These are phyloP conservation scores for Clunio marinus DNA, from an alignment of 2,888 invertebrate genomes.

Conservation along the genomic window DNA sequence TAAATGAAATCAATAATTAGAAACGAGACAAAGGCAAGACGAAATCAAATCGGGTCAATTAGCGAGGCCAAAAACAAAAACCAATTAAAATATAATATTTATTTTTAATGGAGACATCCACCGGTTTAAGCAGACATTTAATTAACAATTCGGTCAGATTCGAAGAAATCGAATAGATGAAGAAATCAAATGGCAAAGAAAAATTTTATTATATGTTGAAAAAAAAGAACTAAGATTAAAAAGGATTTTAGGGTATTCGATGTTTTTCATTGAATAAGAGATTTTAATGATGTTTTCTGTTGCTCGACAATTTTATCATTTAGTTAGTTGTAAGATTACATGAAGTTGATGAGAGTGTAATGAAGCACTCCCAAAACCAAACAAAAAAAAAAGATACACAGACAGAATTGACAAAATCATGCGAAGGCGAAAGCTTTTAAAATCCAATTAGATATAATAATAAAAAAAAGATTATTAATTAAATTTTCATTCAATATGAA, in stretches of 20 bases:
- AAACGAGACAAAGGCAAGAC: background rate
- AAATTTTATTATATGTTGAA: conserved; percentile 3
- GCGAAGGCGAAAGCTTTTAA: no score
- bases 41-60: conserved; percentile 34
- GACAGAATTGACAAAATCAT: conserved; percentile 7
- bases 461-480: background rate
- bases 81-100: background rate
- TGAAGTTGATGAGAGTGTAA: background rate
- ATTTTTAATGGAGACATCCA: conserved; percentile 14
- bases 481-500: background rate
- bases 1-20: background rate
- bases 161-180: background rate
- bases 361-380: background rate
- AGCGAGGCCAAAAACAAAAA: conserved; percentile 35
- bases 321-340: conserved; percentile 17
- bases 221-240: background rate
- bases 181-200: background rate
- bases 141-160: background rate
- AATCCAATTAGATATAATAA: conserved; percentile 1
- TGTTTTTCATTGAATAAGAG: conserved; percentile 26
- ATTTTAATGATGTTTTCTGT: conserved; percentile 24
- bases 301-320: conserved; percentile 9
- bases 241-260: conserved; percentile 26
- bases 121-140: conserved; percentile 4
- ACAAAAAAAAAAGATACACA: no score